Conservation (phyloP, 2,113 vertebrate genomes). For the Neotragus pygmaeus region DNA sequence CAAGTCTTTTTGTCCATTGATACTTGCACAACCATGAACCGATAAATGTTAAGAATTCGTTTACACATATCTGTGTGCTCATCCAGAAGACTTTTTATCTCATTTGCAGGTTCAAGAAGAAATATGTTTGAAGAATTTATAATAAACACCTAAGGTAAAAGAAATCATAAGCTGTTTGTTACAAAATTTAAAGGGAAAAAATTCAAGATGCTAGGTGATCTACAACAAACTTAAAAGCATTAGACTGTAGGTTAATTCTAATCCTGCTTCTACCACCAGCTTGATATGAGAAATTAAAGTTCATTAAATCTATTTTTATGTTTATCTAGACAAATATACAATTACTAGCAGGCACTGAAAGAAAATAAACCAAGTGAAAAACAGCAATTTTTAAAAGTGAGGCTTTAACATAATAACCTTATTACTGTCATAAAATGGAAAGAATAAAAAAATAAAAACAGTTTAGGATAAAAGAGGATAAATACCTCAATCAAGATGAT, state of each 20-base stretch:
- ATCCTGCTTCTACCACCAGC: not conserved
- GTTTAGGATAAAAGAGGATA: not conserved
- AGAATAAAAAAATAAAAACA: not conserved
- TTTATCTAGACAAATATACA: conserved; percentile 17
- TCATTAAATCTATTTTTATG: conserved; percentile 20
- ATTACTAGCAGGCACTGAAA: not conserved
- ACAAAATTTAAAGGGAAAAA: conserved; percentile 32
- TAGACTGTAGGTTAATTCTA: conserved; percentile 9
- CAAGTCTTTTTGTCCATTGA: conserved; percentile 99
- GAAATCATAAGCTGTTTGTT: conserved; percentile 44
- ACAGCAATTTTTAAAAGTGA: not conserved
- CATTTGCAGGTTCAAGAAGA: conserved; percentile 96
- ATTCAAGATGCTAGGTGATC: not conserved
- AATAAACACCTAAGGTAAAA: conserved; percentile 90
- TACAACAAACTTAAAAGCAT: not conserved
- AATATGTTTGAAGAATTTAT: conserved; percentile 98
- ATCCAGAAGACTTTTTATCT: conserved; percentile 93
- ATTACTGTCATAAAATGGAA: not conserved
- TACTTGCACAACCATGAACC: conserved; percentile 97
- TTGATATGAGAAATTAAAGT: conserved; percentile 26
- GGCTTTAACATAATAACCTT: not conserved
- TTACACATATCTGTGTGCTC: conserved; percentile 99
- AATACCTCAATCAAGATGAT: not conserved
- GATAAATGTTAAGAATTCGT: conserved; percentile 98
- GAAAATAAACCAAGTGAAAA: not conserved